Base-by-base conservation (phyloP, 2,113 vertebrate genomes). In the Podarcis raffonei region DNA sequence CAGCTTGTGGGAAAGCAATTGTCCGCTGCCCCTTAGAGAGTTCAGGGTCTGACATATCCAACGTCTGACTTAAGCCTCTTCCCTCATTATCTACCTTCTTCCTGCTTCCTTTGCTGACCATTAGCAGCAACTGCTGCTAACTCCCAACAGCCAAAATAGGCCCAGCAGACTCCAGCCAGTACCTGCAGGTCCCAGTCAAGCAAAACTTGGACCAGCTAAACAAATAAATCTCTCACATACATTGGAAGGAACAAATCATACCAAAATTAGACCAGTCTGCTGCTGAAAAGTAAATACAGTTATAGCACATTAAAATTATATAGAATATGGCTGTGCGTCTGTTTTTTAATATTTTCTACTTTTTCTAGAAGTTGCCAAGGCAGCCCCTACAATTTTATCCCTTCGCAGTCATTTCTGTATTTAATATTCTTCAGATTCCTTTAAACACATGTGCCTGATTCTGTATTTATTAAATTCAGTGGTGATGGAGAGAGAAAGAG, bases 231-330 rank as follows among this genome's bases (percentile, higher is more conserved):
- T 81, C 80, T 81, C 80, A 25, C 23, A 32, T 32, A 25, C 20
- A 65, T 30, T 32, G 79, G 78, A 30, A 15, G 53, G 39, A 30
- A 30, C n/a, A 32, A 62, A 65, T 71, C 69, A 62, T 35, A 9
- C 22, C 16, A 65, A 81, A 81, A 37, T 35, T 81, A 65, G 80
- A 32, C 8, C 57, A 53, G 48, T 53, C 79, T 62, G n/a, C 80
- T 65, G 80, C 23, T 82, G 80, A 62, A 82, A 82, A 82, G 59
- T 12, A 82, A 82, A 82, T 82, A 66, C 32, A 37, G 80, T 82
- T 82, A 37, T 82, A 65, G 80, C 65, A 66, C 80, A 82, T 82
- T 82, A 82, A 82, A 62, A 82, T 37, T 66, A 82, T 82, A 81
- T 81, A 81, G 80, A 82, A 82, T 66, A 65, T 25, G 59, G 59